These are phyloP conservation scores for Elaeidobius kamerunicus DNA, from an alignment of 2,888 invertebrate genomes.

Conservation along the genomic window DNA sequence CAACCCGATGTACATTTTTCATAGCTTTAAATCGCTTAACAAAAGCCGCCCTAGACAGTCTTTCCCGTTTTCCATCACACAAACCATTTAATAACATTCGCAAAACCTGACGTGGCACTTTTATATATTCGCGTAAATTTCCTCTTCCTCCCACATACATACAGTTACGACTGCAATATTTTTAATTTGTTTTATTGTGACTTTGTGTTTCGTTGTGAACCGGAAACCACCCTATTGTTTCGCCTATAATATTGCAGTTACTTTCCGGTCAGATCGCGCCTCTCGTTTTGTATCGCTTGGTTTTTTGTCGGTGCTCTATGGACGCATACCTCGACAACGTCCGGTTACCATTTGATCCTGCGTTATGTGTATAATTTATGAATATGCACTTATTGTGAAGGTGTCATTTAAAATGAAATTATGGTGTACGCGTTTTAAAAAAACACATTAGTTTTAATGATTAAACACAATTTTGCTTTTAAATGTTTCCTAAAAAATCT, in stretches of 20 bases:
- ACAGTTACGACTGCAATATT: constrained; percentile 40
- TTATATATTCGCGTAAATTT: constrained; percentile 35
- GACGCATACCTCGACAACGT: constrained; percentile 15
- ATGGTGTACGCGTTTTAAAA: too few relatives aligned
- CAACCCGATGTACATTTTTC: constrained; percentile 23
- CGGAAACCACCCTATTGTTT: constrained; percentile 48
- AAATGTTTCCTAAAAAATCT: too few relatives aligned
- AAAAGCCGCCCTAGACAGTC: constrained; percentile 26
- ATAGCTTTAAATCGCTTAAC: constrained; percentile 25
- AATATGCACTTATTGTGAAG: constrained; percentile 7
- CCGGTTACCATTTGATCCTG: constrained; percentile 14
- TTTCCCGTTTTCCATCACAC: constrained; percentile 33
- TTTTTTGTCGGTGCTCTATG: constrained; percentile 34
- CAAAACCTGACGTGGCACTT: constrained; percentile 42
- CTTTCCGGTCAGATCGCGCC: constrained; percentile 44
- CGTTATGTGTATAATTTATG: constrained; percentile 6
- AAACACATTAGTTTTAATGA: too few relatives aligned
- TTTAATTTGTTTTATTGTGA: constrained; percentile 48
- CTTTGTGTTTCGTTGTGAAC: constrained; percentile 44
- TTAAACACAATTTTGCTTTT: too few relatives aligned
- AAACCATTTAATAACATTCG: constrained; percentile 44
- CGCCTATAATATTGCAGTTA: constrained; percentile 48
- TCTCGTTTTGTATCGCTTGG: constrained; percentile 46
- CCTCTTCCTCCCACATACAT: constrained; percentile 16
- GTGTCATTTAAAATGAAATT: constrained; percentile 10